A percentile compares a stretch with the other conserved stretches of the same genome.
Evolutionary conservation across 2,888 invertebrate species (phyloP).

Genomic region (Hypercompe scribonia): DNA sequence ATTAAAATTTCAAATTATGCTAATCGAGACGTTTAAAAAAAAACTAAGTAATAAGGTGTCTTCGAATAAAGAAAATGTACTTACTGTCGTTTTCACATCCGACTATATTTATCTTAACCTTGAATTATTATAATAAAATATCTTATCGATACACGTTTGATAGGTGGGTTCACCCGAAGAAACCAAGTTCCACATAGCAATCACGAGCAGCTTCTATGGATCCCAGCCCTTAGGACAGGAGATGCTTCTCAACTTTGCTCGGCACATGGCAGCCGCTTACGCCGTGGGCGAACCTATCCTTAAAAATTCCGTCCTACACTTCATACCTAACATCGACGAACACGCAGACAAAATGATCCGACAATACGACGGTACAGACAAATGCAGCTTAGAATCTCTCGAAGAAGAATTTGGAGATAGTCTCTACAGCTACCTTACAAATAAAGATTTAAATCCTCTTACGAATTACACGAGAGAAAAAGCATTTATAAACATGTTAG

Average conservation of each 20-base stretch:
- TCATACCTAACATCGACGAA: slow-evolving; percentile 89
- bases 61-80: neutral
- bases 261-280: slow-evolving; percentile 92
- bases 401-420: slow-evolving; percentile 90
- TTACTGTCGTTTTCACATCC: neutral
- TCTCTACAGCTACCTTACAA: slow-evolving; percentile 81
- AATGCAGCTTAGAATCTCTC: slow-evolving; percentile 68
- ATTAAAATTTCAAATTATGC: neutral
- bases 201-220: slow-evolving; percentile 94
- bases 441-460: slow-evolving; percentile 75
- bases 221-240: slow-evolving; percentile 95
- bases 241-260: slow-evolving; percentile 92
- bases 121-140: neutral
- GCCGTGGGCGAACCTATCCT: slow-evolving; percentile 90
- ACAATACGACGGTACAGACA: slow-evolving; percentile 66
- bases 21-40: neutral
- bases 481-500: slow-evolving; percentile 89
- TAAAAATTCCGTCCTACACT: slow-evolving; percentile 91
- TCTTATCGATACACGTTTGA: neutral
- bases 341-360: slow-evolving; percentile 67
- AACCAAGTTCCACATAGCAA: slow-evolving; percentile 92
- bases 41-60: too few species aligned
- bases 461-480: slow-evolving; percentile 83
- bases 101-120: neutral
- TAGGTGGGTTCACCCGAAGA: slow-evolving; percentile 93